A percentile compares a stretch with the other conserved stretches of the same genome.
These are phyloP conservation scores for Aphyosemion australe DNA, from an alignment of 2,113 vertebrate genomes.

Conservation along the genomic window DNA sequence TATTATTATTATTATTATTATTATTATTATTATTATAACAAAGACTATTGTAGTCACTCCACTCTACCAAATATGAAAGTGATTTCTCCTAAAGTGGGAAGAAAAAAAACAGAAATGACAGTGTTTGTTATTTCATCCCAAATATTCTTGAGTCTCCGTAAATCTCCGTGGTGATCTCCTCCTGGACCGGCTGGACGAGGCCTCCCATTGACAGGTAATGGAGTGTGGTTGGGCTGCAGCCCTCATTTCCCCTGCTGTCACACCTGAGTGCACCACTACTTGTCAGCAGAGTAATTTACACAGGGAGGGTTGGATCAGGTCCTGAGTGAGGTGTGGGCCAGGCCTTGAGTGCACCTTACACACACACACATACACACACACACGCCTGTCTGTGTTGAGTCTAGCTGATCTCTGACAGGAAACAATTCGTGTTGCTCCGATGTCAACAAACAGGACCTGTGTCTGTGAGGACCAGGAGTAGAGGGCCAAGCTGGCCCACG, in stretches of 20 bases:
- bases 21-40: too few relatives aligned
- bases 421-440: constrained; percentile 65
- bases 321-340: background rate
- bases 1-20: too few relatives aligned
- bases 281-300: constrained; percentile 61
- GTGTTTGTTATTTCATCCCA: too few relatives aligned
- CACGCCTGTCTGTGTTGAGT: too few relatives aligned
- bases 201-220: constrained; percentile 35
- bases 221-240: constrained; percentile 33
- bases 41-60: too few relatives aligned
- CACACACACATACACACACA: too few relatives aligned
- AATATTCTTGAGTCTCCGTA: too few relatives aligned
- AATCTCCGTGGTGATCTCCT: constrained; percentile 2
- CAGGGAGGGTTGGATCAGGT: background rate
- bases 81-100: too few relatives aligned
- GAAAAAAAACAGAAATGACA: too few relatives aligned
- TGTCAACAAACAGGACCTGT: constrained; percentile 69
- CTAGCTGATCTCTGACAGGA: constrained; percentile 53
- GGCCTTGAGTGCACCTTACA: constrained; percentile 13
- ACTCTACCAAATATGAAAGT: too few relatives aligned
- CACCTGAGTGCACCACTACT: constrained; percentile 46
- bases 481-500: background rate
- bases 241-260: constrained; percentile 56
- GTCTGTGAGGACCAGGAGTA: constrained; percentile 9
- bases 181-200: background rate